A percentile compares a stretch with the other conserved stretches of the same genome.
phyloP scores from a whole-genome alignment of 2,113 vertebrate species.

The Oriolus oriolus region DNA sequence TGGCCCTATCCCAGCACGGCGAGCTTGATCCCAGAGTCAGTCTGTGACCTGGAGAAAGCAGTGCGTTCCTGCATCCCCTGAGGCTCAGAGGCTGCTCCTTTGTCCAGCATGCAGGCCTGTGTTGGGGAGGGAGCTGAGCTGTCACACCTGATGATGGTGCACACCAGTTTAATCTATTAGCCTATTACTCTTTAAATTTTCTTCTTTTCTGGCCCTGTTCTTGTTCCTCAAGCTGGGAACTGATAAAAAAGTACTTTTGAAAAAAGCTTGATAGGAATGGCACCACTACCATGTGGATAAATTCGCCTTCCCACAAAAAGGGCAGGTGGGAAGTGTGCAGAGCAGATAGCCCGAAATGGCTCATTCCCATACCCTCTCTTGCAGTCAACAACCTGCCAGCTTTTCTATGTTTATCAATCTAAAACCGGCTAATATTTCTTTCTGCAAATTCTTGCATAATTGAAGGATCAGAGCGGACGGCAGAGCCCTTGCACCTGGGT shows the following conservation, averaged over 20 bases:
- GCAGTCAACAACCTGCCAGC: neutral
- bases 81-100: neutral
- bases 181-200: neutral
- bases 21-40: neutral
- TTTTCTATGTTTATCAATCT: neutral
- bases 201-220: fast-evolving
- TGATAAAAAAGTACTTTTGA: neutral
- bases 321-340: neutral
- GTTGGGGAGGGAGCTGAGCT: neutral
- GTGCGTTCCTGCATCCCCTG: fast-evolving
- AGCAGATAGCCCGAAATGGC: neutral
- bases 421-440: fast-evolving
- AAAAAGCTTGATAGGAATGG: neutral
- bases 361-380: neutral
- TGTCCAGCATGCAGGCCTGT: fast-evolving
- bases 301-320: neutral
- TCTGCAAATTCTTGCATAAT: neutral
- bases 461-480: fast-evolving
- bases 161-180: neutral
- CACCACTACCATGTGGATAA: fast-evolving
- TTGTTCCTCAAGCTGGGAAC: neutral
- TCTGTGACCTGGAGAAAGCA: neutral
- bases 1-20: fast-evolving
- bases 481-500: fast-evolving
- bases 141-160: neutral